Conservation (phyloP, 1,140 invertebrate species). For the Leptinotarsa undecemlineata region DNA sequence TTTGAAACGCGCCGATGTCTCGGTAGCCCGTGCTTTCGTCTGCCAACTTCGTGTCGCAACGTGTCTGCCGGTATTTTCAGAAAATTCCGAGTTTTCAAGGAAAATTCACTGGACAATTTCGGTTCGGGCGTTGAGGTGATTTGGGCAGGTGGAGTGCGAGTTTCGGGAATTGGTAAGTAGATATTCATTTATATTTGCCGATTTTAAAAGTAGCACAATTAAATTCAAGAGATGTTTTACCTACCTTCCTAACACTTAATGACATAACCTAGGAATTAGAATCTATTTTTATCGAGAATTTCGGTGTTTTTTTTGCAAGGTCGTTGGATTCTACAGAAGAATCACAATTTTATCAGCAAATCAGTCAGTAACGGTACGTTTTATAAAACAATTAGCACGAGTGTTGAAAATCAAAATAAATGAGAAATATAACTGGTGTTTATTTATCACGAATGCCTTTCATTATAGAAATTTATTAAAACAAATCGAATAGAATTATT, state of each 20-base stretch:
- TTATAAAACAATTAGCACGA: too few relatives aligned
- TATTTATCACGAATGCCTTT: too few relatives aligned
- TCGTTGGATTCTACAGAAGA: neutral
- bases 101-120: neutral
- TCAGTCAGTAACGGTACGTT: too few relatives aligned
- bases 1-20: slow-evolving; percentile 12
- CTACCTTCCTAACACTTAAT: neutral
- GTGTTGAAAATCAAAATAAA: too few relatives aligned
- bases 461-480: too few relatives aligned
- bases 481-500: too few relatives aligned
- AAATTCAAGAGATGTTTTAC: neutral
- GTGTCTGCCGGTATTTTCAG: slow-evolving; percentile 2
- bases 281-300: neutral
- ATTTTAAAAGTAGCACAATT: neutral
- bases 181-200: neutral
- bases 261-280: neutral
- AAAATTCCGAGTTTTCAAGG: neutral
- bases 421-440: too few relatives aligned
- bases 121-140: neutral
- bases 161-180: neutral
- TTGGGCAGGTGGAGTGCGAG: neutral
- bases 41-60: slow-evolving; percentile 2
- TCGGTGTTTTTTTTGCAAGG: neutral
- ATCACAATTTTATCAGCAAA: too few relatives aligned
- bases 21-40: neutral